A percentile compares a stretch with the other conserved stretches of the same genome.
Evolutionary conservation across 2,797 vertebrate species (phyloP).

Genomic region (Pseudochaenichthys georgianus): DNA sequence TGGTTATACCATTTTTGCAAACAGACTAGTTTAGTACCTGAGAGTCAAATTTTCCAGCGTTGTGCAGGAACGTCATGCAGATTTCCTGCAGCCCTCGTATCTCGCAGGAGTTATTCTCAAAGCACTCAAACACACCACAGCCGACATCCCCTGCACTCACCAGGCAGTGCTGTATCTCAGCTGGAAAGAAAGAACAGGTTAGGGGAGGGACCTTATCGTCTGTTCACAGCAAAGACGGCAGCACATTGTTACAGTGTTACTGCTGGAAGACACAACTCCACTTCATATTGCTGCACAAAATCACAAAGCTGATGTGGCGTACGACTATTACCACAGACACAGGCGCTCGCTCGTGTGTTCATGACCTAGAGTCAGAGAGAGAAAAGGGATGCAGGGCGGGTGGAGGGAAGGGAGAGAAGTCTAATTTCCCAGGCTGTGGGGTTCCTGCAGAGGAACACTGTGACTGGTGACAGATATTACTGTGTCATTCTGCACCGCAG

Average conservation of each 20-base stretch:
- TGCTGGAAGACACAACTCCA: slow-evolving; percentile 51
- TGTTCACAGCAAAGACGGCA: slow-evolving; percentile 59
- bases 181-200: slow-evolving; percentile 83
- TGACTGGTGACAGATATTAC: slow-evolving; percentile 71
- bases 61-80: slow-evolving; percentile 99
- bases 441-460: slow-evolving; percentile 69
- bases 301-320: slow-evolving; percentile 53
- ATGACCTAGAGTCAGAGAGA: slow-evolving; percentile 45
- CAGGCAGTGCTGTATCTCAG: slow-evolving; percentile 98
- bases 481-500: slow-evolving; percentile 81
- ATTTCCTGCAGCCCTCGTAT: slow-evolving; percentile 98
- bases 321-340: slow-evolving; percentile 50
- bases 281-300: slow-evolving; percentile 44
- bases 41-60: slow-evolving; percentile 99
- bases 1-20: slow-evolving; percentile 53
- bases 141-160: slow-evolving; percentile 98
- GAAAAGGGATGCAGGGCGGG: slow-evolving; percentile 22
- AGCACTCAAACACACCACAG: slow-evolving; percentile 98
- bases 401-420: slow-evolving; percentile 30
- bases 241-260: slow-evolving; percentile 46
- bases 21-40: slow-evolving; percentile 89
- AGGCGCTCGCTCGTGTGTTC: slow-evolving; percentile 51
- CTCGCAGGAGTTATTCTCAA: slow-evolving; percentile 99
- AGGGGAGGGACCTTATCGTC: slow-evolving; percentile 65
- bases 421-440: slow-evolving; percentile 63